Base-by-base conservation (phyloP, 2,113 vertebrate genomes). In the Bos indicus region DNA sequence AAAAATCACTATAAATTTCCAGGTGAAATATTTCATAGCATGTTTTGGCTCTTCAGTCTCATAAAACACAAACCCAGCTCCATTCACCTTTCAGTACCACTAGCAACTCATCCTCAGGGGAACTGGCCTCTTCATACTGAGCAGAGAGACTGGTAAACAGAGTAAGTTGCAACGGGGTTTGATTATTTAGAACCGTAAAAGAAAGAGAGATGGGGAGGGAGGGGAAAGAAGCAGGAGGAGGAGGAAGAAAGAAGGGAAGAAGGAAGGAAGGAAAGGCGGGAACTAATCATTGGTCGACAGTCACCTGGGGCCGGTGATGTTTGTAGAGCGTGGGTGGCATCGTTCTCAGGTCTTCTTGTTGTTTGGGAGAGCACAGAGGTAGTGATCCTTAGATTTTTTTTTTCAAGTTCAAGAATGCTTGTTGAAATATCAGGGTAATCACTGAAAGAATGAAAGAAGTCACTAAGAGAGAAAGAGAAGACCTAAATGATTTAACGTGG, bases 1-100 rank as follows among this genome's bases (percentile, higher is more conserved):
- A 36, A 64, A 85, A 26, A 60, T 74, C 25, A n/a, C 88, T 85
- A 21, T 33, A 57, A 57, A 84, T 80, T 95, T 96, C 82, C 64
- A 88, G 56, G 40, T 84, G 93, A 93, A 93, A 59, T 90, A 91
- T 67, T 90, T 77, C 28, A 0, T 48, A 28, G 59, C 40, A 4
- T 90, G 83, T 93, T 15, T 62, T 52, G 33, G 77, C 33, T 62
- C 33, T 97, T 93, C 30, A 8, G 16, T 78, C 33, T 93, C 86
- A 46, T 88, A 59, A 95, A 91, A 57, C 1, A 11, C 81, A 88
- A 40, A 67, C 54, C 19, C 16, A 84, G 51, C 74, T 83, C 48
- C 82, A 33, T n/a, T 8, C 48, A 19, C 40, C 80, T 92, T 59
- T 43, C 12, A n/a, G 3, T 85, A 51, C 82, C 48, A 7, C 40